Evolutionary conservation across 2,888 invertebrate species (phyloP).

Genomic region (Timema cristinae): DNA sequence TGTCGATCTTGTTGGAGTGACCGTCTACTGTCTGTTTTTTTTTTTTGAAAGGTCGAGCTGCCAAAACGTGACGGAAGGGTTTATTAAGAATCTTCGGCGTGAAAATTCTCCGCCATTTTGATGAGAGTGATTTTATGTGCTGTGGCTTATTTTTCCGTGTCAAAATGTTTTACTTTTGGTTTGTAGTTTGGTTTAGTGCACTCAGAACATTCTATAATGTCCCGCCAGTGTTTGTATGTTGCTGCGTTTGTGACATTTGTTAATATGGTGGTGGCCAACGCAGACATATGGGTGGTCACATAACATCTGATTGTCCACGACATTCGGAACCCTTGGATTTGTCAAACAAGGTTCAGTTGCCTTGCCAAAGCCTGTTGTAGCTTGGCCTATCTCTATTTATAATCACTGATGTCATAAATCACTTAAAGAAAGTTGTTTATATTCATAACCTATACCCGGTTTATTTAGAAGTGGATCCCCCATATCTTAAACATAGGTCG

Average conservation of each 20-base stretch:
- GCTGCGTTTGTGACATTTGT: constrained; percentile 19
- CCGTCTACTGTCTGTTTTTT: constrained; percentile 14
- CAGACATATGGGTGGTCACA: constrained; percentile 18
- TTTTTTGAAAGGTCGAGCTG: constrained; percentile 29
- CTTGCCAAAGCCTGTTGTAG: background rate
- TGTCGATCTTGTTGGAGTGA: background rate
- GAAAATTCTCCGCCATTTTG: constrained; percentile 34
- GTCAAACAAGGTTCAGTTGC: too few relatives aligned
- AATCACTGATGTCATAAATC: too few relatives aligned
- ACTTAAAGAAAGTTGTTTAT: too few relatives aligned
- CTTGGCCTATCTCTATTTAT: constrained; percentile 38
- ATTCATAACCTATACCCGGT: too few relatives aligned
- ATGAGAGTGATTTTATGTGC: constrained; percentile 26
- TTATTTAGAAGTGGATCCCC: too few relatives aligned
- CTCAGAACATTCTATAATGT: background rate
- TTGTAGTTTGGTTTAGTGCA: background rate
- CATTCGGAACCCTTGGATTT: background rate
- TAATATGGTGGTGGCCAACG: constrained; percentile 22
- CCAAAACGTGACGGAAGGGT: constrained; percentile 28
- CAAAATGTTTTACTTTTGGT: background rate
- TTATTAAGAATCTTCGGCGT: constrained; percentile 26
- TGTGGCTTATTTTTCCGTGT: constrained; percentile 16
- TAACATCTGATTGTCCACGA: background rate
- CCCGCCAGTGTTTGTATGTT: too few relatives aligned
- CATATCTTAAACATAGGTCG: too few relatives aligned